Evolutionary conservation across 1,140 invertebrate species (phyloP).

Genomic region (Hylaeus anthracinus): DNA sequence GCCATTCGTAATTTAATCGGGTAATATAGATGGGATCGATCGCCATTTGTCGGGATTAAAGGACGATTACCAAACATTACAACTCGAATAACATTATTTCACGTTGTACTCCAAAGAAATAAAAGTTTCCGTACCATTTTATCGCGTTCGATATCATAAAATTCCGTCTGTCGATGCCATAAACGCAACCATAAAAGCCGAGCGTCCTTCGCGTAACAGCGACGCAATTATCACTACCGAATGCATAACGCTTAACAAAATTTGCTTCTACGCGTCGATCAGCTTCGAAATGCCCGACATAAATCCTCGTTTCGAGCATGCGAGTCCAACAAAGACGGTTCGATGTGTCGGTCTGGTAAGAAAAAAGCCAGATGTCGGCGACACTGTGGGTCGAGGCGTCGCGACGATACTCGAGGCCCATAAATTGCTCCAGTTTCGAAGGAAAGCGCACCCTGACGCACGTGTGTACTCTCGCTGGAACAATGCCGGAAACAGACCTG

Average conservation of each 20-base stretch:
- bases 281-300: conserved; percentile 44
- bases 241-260: neutral
- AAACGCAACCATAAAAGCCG: neutral
- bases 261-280: neutral
- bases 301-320: conserved; percentile 62
- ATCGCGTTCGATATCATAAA: neutral
- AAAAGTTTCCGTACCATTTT: neutral
- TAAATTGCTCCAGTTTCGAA: conserved; percentile 79
- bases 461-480: conserved; percentile 51
- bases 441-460: conserved; percentile 70
- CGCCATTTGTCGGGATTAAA: neutral
- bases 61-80: neutral
- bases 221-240: neutral
- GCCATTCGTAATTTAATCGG: conserved; percentile 10
- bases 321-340: neutral
- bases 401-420: conserved; percentile 67
- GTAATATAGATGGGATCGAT: neutral
- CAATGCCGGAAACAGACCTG: conserved; percentile 53
- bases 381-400: conserved; percentile 67
- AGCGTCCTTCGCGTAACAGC: neutral
- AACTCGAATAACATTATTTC: neutral
- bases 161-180: neutral
- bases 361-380: conserved; percentile 58
- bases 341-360: neutral
- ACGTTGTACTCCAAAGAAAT: too few species aligned